phyloP scores from a whole-genome alignment of 2,888 invertebrate species.

The Diaperis boleti region DNA sequence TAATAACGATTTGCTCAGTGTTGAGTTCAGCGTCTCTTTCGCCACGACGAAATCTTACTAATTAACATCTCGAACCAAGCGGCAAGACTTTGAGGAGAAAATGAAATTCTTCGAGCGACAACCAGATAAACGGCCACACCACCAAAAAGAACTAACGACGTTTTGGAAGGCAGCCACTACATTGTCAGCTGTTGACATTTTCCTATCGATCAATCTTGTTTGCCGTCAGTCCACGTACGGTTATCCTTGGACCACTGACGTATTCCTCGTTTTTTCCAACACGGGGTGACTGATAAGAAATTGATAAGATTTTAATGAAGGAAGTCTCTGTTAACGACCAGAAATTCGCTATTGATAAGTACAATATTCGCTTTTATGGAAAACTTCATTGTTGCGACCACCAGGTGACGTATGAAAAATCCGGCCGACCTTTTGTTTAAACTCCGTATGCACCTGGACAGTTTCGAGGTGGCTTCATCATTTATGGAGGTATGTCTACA shows the following conservation, averaged over 20 bases:
- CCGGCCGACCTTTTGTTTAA: too few relatives aligned
- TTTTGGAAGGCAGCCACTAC: constrained; percentile 46
- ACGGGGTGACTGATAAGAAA: neutral
- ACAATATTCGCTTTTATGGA: neutral
- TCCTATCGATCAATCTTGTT: constrained; percentile 54
- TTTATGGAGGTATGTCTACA: too few relatives aligned
- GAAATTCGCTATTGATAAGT: neutral
- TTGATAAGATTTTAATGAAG: constrained; percentile 12
- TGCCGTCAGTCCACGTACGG: constrained; percentile 43
- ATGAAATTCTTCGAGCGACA: constrained; percentile 35
- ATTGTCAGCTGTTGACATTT: constrained; percentile 49
- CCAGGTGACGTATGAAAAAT: too few relatives aligned
- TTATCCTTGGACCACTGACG: constrained; percentile 11
- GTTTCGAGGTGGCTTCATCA: too few relatives aligned
- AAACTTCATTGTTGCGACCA: too few relatives aligned
- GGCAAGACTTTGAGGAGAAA: constrained; percentile 1
- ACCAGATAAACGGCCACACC: constrained; percentile 44
- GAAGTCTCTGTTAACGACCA: neutral
- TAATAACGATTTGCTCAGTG: constrained; percentile 48
- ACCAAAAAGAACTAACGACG: constrained; percentile 46
- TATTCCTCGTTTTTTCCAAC: constrained; percentile 2
- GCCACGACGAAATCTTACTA: constrained; percentile 5
- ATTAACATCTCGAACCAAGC: constrained; percentile 8
- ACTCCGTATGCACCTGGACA: too few relatives aligned
- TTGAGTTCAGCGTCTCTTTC: constrained; percentile 10